phyloP scores from a whole-genome alignment of 1,140 invertebrate genomes.

The Coelopa frigida region DNA sequence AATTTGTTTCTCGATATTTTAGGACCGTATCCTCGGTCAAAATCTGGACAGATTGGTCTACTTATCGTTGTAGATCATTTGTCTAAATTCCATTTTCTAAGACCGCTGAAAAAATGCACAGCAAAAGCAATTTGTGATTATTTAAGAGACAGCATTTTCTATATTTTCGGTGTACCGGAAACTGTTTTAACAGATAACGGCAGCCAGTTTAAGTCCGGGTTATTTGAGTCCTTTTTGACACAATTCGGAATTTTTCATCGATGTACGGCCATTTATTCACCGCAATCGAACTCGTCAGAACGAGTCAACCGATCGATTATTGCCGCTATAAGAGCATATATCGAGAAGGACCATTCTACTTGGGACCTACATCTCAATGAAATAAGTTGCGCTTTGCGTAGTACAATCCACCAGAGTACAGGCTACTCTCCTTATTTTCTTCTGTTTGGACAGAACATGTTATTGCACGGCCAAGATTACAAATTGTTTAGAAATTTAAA shows the following conservation, averaged over 20 bases:
- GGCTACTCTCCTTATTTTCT: neutral
- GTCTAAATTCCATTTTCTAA: too few species aligned
- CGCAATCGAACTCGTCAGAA: conserved; percentile 3
- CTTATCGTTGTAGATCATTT: too few species aligned
- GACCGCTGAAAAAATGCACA: too few species aligned
- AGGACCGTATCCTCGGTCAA: too few species aligned
- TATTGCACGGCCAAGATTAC: neutral
- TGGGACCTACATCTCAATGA: neutral
- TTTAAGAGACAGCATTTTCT: neutral
- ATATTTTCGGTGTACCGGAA: neutral
- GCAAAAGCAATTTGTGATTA: too few species aligned
- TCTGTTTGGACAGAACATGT: neutral
- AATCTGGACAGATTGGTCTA: too few species aligned
- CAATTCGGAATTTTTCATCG: neutral
- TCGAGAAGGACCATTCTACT: too few species aligned
- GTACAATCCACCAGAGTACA: neutral
- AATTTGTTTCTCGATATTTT: too few species aligned
- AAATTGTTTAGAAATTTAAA: too few species aligned
- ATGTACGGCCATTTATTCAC: neutral
- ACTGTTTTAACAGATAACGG: neutral
- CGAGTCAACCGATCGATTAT: conserved; percentile 5
- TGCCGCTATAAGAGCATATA: neutral
- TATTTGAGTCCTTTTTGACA: neutral
- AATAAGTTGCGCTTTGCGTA: neutral
- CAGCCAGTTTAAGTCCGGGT: neutral